A percentile compares a stretch with the other conserved stretches of the same genome.
These are phyloP conservation scores for Nemurella pictetii DNA, from an alignment of 2,888 invertebrate genomes.

Conservation along the genomic window DNA sequence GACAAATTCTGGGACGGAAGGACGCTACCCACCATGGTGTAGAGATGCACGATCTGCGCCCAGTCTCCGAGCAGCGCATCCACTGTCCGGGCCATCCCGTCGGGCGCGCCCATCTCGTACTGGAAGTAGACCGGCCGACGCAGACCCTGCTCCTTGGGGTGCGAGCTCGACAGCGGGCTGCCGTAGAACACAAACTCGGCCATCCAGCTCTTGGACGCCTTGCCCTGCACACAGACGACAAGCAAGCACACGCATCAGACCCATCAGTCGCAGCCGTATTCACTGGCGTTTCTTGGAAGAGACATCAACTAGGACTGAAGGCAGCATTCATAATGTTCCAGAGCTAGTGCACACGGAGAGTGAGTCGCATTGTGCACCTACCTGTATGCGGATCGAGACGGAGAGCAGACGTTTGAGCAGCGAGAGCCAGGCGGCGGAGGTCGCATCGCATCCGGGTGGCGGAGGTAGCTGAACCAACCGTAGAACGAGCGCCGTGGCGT, in stretches of 20 bases:
- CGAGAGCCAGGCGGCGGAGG: constrained; percentile 64
- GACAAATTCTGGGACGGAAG: no score
- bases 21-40: constrained; percentile 72
- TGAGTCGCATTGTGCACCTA: no score
- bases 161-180: constrained; percentile 75
- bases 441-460: constrained; percentile 54
- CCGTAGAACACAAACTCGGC: constrained; percentile 87
- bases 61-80: constrained; percentile 80
- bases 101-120: constrained; percentile 86
- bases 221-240: constrained; percentile 50
- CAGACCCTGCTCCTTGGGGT: constrained; percentile 82
- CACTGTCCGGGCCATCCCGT: constrained; percentile 76
- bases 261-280: constrained; percentile 31
- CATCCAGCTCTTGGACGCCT: constrained; percentile 68
- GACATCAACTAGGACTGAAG: not conserved
- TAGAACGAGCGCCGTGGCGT: constrained; percentile 82
- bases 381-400: constrained; percentile 66
- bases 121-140: constrained; percentile 87
- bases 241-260: constrained; percentile 38
- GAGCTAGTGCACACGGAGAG: constrained; percentile 46
- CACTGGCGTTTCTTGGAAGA: not conserved
- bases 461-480: constrained; percentile 77
- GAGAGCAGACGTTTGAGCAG: constrained; percentile 79
- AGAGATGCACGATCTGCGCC: constrained; percentile 89
- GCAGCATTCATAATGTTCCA: not conserved